Conservation (phyloP, 2,888 invertebrate species). For the Barypeithes pellucidus region DNA sequence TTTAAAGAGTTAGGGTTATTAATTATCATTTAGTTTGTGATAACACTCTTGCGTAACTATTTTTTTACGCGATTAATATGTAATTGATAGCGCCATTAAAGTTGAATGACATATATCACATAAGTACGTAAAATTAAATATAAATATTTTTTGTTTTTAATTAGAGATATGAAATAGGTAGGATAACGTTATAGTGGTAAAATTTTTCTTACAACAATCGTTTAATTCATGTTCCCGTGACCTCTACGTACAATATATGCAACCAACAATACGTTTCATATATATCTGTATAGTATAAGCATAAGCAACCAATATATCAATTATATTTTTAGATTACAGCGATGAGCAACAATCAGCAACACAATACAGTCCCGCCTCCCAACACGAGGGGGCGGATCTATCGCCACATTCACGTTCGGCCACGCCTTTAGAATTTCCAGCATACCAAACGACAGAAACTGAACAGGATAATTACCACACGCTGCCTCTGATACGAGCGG, state of each 20-base stretch:
- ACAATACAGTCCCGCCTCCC: conserved; percentile 68
- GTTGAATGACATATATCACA: neutral
- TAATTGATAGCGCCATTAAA: neutral
- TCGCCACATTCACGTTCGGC: conserved; percentile 67
- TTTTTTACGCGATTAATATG: conserved; percentile 1
- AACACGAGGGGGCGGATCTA: conserved; percentile 66
- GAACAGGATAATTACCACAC: conserved; percentile 61
- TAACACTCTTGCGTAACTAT: neutral
- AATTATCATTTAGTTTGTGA: too few species aligned
- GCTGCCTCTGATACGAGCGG: conserved; percentile 62
- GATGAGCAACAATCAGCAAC: conserved; percentile 56
- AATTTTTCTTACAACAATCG: too few species aligned
- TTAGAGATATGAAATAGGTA: too few species aligned
- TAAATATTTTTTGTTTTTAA: neutral
- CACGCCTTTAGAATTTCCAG: conserved; percentile 66
- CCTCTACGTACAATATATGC: neutral
- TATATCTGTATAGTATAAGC: conserved; percentile 1
- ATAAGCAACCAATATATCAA: neutral
- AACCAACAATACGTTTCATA: conserved; percentile 15
- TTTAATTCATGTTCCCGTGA: too few species aligned
- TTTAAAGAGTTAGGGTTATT: too few species aligned
- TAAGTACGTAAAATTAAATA: neutral
- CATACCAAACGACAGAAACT: conserved; percentile 62
- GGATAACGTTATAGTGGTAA: too few species aligned
- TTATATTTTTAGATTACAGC: conserved; percentile 30